phyloP scores from a whole-genome alignment of 2,797 vertebrate genomes.

The Coreius guichenoti region DNA sequence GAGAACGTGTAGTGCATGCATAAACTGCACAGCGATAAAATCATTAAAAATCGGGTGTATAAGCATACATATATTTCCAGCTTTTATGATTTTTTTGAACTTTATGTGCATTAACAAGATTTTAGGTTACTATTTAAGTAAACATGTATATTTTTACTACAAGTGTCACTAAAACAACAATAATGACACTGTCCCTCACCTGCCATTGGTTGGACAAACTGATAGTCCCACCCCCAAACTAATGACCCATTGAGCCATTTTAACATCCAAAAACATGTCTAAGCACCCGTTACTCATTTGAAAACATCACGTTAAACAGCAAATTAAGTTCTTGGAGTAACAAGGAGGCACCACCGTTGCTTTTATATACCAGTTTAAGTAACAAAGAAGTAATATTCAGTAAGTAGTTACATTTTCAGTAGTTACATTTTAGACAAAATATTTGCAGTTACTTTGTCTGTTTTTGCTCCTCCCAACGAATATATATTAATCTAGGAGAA shows the following conservation, averaged over 20 bases:
- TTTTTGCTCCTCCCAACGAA: neutral
- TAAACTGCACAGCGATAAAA: neutral
- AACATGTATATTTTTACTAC: neutral
- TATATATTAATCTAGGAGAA: neutral
- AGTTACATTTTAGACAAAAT: neutral
- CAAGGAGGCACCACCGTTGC: neutral
- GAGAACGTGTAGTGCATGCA: neutral
- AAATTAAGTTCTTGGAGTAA: neutral
- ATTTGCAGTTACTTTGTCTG: neutral
- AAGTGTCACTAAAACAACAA: neutral
- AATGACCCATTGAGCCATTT: neutral
- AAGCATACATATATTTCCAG: neutral
- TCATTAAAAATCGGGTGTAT: neutral
- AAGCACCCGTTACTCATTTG: neutral
- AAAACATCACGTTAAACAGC: neutral
- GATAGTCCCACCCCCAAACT: neutral
- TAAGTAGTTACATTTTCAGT: too few species aligned
- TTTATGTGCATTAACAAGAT: neutral
- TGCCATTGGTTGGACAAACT: neutral
- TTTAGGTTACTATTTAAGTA: neutral
- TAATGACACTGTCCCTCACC: neutral
- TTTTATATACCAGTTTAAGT: neutral
- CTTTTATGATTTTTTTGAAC: neutral
- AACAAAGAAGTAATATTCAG: neutral
- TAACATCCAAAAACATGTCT: neutral